phyloP scores from a whole-genome alignment of 1,140 invertebrate genomes.

The Lutraria rhynchaena region DNA sequence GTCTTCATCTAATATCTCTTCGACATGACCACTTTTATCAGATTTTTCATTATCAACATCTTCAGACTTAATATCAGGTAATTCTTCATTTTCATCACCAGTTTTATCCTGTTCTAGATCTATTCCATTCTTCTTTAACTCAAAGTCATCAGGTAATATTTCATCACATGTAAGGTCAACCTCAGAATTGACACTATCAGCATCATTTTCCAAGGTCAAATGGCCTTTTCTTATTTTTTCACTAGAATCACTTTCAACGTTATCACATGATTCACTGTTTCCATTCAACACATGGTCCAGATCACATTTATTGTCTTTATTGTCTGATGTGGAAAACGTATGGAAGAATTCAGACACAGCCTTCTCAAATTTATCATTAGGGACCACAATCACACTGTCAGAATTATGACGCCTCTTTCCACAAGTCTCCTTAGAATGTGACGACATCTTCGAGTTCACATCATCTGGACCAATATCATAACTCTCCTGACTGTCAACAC shows the following conservation, averaged over 20 bases:
- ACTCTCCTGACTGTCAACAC: conserved; percentile 12
- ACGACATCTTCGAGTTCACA: neutral
- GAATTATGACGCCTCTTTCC: neutral
- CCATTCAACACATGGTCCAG: neutral
- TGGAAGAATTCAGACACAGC: neutral
- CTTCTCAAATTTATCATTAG: neutral
- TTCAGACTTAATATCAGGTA: neutral
- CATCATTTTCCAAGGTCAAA: neutral
- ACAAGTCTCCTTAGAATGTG: neutral
- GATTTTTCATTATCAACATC: neutral
- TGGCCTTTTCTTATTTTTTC: neutral
- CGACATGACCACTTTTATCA: neutral
- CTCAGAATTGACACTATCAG: neutral
- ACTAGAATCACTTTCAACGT: neutral
- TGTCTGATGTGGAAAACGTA: no score
- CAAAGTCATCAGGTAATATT: no score
- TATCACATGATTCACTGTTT: neutral
- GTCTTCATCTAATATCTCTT: neutral
- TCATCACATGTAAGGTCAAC: no score
- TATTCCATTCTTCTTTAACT: no score
- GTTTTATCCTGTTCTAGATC: neutral
- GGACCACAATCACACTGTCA: conserved; percentile 1
- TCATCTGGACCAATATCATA: conserved; percentile 19
- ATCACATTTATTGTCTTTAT: no score
- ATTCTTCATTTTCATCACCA: neutral